Percentiles rank a stretch among this genome's conserved stretches.
These are phyloP conservation scores for Mesoclemmys tuberculata DNA, from an alignment of 2,113 vertebrate species.

Conservation along the genomic window DNA sequence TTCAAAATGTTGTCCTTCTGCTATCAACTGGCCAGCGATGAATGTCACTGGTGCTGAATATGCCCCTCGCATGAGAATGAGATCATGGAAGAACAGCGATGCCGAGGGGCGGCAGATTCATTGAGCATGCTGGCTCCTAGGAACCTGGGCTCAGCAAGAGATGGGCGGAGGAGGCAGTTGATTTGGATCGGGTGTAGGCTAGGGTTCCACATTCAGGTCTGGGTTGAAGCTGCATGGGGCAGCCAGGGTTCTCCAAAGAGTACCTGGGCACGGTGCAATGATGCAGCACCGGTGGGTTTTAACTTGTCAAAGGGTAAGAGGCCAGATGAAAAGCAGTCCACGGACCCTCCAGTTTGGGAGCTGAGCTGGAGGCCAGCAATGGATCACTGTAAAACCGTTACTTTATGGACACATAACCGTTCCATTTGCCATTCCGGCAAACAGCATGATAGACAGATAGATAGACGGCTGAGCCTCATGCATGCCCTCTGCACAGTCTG, in stretches of 20 bases:
- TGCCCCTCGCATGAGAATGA: neutral
- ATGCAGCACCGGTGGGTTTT: neutral
- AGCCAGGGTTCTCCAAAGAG: neutral
- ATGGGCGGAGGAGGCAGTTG: neutral
- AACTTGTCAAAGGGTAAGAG: neutral
- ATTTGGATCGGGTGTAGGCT: neutral
- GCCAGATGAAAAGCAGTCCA: neutral
- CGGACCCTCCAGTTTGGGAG: neutral
- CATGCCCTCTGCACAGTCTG: neutral
- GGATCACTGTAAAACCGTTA: neutral
- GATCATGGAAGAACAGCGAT: neutral
- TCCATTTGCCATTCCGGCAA: neutral
- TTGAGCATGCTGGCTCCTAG: neutral
- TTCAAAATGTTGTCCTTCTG: neutral
- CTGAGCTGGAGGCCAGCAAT: neutral
- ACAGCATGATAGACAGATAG: neutral
- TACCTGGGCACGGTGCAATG: neutral
- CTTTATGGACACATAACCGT: neutral
- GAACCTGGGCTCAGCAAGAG: neutral
- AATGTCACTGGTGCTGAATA: neutral
- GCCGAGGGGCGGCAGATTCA: fast-evolving
- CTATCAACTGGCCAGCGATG: neutral
- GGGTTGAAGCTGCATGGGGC: neutral
- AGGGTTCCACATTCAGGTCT: constrained; percentile 16
- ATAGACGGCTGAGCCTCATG: neutral